phyloP scores from a whole-genome alignment of 2,113 vertebrate genomes.

The Sarotherodon lohbergeri region DNA sequence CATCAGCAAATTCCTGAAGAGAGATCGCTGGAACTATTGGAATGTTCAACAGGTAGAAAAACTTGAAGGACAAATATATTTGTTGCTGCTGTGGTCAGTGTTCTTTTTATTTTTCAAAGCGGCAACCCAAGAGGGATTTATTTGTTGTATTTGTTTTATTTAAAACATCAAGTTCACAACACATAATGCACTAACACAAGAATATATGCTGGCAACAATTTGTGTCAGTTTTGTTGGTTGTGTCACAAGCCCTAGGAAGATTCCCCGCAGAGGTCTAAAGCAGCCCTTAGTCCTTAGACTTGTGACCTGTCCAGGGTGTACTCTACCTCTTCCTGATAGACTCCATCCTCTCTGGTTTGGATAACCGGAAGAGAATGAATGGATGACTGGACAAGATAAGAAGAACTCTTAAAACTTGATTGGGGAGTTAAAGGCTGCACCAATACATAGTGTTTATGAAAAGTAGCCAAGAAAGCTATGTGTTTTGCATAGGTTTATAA shows the following conservation, averaged over 20 bases:
- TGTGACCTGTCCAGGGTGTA: background rate
- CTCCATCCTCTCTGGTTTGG: background rate
- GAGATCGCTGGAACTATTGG: background rate
- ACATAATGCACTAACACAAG: background rate
- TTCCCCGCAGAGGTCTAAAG: background rate
- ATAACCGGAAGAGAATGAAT: background rate
- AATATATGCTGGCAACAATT: background rate
- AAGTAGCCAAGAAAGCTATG: background rate
- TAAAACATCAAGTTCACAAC: background rate
- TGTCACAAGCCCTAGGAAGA: background rate
- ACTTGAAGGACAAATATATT: background rate
- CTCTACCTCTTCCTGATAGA: background rate
- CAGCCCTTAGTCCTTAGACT: background rate
- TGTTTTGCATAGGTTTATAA: background rate
- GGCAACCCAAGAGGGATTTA: background rate
- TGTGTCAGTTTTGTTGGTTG: background rate
- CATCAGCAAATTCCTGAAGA: background rate
- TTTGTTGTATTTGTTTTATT: background rate
- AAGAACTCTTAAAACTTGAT: background rate
- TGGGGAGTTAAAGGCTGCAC: background rate
- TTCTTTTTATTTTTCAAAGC: background rate
- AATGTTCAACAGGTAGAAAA: background rate
- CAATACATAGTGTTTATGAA: background rate
- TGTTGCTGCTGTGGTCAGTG: background rate
- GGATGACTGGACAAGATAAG: background rate